phyloP scores from a whole-genome alignment of 2,797 vertebrate genomes.

The Triplophysa bombifrons region DNA sequence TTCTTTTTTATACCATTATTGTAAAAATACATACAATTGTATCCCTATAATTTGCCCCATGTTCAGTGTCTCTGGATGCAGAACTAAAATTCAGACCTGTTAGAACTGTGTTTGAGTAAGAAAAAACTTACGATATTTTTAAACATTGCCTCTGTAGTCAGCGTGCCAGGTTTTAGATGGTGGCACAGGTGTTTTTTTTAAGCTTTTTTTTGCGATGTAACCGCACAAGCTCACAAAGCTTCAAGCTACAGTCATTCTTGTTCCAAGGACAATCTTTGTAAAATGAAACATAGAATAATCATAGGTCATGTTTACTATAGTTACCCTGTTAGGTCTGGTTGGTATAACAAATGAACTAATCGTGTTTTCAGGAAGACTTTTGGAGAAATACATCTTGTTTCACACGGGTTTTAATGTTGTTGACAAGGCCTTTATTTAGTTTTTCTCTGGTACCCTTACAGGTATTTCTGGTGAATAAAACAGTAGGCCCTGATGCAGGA shows the following conservation, averaged over 20 bases:
- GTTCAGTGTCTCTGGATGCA: not conserved
- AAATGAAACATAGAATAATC: conserved; percentile 17
- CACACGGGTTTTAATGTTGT: not conserved
- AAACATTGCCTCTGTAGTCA: not conserved
- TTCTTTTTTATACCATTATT: too few relatives aligned
- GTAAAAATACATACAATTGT: too few relatives aligned
- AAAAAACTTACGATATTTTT: not conserved
- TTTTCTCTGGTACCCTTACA: conserved; percentile 56
- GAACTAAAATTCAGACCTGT: not conserved
- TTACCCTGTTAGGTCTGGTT: conserved; percentile 10
- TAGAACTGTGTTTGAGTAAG: not conserved
- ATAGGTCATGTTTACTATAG: conserved; percentile 17
- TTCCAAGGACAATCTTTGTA: conserved; percentile 30
- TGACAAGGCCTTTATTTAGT: conserved; percentile 7
- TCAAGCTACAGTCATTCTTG: conserved; percentile 3
- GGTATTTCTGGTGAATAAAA: conserved; percentile 97
- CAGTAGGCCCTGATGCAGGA: conserved; percentile 90
- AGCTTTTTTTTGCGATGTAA: conserved; percentile 21
- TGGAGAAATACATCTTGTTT: not conserved
- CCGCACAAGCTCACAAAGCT: conserved; percentile 41
- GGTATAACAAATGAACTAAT: conserved; percentile 5
- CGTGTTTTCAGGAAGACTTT: conserved; percentile 23
- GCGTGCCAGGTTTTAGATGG: not conserved
- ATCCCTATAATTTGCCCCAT: not conserved
- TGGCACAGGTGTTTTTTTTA: conserved; percentile 17